These are phyloP conservation scores for Ommatoiulus sabulosus DNA, from an alignment of 2,888 invertebrate species.

Conservation along the genomic window DNA sequence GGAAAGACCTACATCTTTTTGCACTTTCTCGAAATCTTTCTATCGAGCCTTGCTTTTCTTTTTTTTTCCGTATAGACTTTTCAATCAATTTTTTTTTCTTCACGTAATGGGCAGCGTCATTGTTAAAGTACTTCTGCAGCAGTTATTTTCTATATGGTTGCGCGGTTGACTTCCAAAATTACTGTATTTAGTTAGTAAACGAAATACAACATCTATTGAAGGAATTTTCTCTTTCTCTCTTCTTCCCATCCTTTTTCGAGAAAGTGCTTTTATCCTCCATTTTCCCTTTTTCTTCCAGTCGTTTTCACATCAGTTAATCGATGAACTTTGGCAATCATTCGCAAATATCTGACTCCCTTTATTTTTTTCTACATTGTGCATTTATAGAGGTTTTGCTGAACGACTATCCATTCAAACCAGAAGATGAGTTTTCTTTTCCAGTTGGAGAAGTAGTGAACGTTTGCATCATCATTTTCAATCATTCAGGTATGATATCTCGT, in stretches of 20 bases:
- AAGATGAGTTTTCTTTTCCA: conserved; percentile 80
- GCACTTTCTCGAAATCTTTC: not conserved
- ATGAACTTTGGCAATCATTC: conserved; percentile 40
- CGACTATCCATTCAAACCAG: conserved; percentile 79
- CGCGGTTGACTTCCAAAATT: conserved; percentile 28
- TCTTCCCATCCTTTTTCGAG: not conserved
- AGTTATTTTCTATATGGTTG: conserved; percentile 6
- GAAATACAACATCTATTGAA: conserved; percentile 26
- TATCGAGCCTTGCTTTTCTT: not conserved
- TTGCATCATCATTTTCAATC: conserved; percentile 81
- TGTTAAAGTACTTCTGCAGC: conserved; percentile 4
- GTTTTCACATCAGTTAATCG: conserved; percentile 35
- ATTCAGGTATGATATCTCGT: conserved; percentile 72
- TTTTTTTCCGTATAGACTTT: conserved; percentile 2
- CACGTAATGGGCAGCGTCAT: not conserved
- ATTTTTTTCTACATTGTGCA: conserved; percentile 28
- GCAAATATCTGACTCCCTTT: conserved; percentile 31
- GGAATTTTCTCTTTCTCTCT: not conserved
- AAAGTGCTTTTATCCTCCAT: conserved; percentile 27
- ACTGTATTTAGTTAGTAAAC: conserved; percentile 33
- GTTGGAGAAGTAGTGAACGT: conserved; percentile 84
- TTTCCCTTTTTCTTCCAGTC: conserved; percentile 44
- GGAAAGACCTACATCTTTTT: not conserved
- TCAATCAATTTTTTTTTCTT: conserved; percentile 29
- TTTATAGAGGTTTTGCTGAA: conserved; percentile 81